Percentiles rank a stretch among this genome's conserved stretches.
Evolutionary conservation across 2,888 invertebrate genomes (phyloP).

Genomic region (Yponomeuta cagnagella): DNA sequence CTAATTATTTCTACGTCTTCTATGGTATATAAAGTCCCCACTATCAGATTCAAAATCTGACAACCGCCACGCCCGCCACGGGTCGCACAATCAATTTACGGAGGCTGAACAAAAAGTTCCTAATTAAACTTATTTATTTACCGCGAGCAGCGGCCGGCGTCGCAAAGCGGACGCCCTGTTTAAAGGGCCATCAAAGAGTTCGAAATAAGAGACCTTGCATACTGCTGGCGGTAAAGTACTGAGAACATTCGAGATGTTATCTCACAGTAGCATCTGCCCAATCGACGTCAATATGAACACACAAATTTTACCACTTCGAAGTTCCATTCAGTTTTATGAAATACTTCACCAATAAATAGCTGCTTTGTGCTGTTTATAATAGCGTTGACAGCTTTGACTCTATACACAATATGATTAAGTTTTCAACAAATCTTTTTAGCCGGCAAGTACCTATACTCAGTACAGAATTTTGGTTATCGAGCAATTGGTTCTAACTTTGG

Average conservation of each 20-base stretch:
- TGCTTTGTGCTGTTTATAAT: too few relatives aligned
- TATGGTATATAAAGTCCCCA: too few relatives aligned
- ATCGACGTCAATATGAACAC: not conserved
- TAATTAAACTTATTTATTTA: conserved; percentile 4
- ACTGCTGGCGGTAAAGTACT: not conserved
- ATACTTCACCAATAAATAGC: too few relatives aligned
- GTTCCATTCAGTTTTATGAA: too few relatives aligned
- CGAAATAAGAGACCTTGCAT: conserved; percentile 19
- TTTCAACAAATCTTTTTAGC: too few relatives aligned
- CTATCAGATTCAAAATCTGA: too few relatives aligned
- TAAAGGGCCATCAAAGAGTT: conserved; percentile 54
- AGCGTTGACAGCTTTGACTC: too few relatives aligned
- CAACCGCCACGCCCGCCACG: not conserved
- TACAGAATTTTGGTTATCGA: too few relatives aligned
- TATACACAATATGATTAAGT: too few relatives aligned
- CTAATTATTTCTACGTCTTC: too few relatives aligned
- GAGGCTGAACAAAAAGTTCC: not conserved
- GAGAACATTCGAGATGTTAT: not conserved
- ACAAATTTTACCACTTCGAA: too few relatives aligned
- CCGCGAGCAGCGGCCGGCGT: not conserved
- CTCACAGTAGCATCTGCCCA: not conserved
- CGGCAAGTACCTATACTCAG: too few relatives aligned
- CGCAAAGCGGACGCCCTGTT: conserved; percentile 25
- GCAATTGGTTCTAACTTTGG: not conserved
- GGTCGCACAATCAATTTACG: not conserved